Evolutionary conservation across 2,888 invertebrate species (phyloP).

Genomic region (Troides oblongomaculatus): DNA sequence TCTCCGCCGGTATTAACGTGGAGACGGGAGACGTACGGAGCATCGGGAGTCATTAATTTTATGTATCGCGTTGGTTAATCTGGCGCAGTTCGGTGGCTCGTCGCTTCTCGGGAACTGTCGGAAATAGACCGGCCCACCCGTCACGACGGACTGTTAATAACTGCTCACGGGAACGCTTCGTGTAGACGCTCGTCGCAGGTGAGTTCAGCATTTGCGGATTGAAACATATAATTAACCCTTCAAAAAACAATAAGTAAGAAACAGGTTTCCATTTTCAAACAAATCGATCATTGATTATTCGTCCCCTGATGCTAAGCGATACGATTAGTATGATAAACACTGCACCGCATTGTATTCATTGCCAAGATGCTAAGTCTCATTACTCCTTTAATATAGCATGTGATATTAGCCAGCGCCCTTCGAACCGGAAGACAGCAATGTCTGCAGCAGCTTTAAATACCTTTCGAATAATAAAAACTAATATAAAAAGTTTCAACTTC

Average conservation of each 20-base stretch:
- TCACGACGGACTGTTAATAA: slow-evolving; percentile 35
- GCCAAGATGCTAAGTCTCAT: too few relatives aligned
- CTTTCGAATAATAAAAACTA: neutral
- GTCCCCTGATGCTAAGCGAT: too few relatives aligned
- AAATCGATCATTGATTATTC: too few relatives aligned
- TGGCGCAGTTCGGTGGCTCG: slow-evolving; percentile 43
- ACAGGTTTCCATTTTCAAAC: too few relatives aligned
- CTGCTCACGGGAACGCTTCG: slow-evolving; percentile 10
- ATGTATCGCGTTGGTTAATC: slow-evolving; percentile 60
- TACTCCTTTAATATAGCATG: too few relatives aligned
- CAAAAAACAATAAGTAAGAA: neutral
- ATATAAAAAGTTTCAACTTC: neutral
- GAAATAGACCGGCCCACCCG: slow-evolving; percentile 67
- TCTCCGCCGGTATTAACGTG: slow-evolving; percentile 46
- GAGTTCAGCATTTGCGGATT: neutral
- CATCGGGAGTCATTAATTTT: slow-evolving; percentile 56
- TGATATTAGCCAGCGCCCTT: too few relatives aligned
- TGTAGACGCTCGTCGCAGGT: neutral
- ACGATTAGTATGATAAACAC: too few relatives aligned
- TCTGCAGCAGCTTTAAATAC: too few relatives aligned
- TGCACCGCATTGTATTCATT: too few relatives aligned
- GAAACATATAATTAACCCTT: neutral
- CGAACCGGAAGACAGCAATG: too few relatives aligned
- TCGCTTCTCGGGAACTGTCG: slow-evolving; percentile 56
- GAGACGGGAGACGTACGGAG: slow-evolving; percentile 45